Base-by-base conservation (phyloP, 2,888 invertebrate species). In the Nephrotoma flavescens region DNA sequence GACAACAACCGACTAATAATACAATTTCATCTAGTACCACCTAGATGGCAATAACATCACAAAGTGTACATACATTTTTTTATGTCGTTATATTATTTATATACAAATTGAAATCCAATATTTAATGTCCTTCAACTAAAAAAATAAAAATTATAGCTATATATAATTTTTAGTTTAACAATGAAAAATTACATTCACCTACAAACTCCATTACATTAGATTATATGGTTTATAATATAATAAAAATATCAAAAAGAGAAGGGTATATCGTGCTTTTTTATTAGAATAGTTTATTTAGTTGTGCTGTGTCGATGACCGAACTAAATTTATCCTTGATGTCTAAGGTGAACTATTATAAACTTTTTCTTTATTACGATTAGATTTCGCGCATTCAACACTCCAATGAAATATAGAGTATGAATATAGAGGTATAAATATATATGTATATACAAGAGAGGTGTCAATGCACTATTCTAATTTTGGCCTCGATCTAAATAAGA, bases 401-500 rank as follows among this genome's bases (percentile, higher is more conserved):
- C 31, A 71, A 71, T 71, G 31, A 71, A 71, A 71, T 71, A 31
- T 31, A 6, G 19, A n/a, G 4, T 11, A 6, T 2, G 31, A 11
- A 31, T 71, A 71, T 19, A 71, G 19, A 31, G 4, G 1, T 15
- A n/a, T n/a, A n/a, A n/a, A n/a, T n/a, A n/a, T n/a, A n/a, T 57
- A 15, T 0, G n/a, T 57, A 15, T 15, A 15, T 41, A 84, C 6
- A 84, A n/a, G 15, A 42, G 84, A 41, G 42, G 42, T 15, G 84
- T 84, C 84, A 84, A 84, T 84, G 84, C 42, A 84, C 84, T 84
- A 84, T 84, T 84, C 42, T 44, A 85, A 44, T 85, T 85, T 44
- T 89, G 90, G 89, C 91, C 91, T 91, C 91, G 91, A 91, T 90
- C 91, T 90, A 91, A 89, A 91, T 90, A 90, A 89, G 89, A 31